Percentiles rank a stretch among this genome's conserved stretches.
phyloP scores from a whole-genome alignment of 1,140 invertebrate species.

The Teleopsis dalmanni region DNA sequence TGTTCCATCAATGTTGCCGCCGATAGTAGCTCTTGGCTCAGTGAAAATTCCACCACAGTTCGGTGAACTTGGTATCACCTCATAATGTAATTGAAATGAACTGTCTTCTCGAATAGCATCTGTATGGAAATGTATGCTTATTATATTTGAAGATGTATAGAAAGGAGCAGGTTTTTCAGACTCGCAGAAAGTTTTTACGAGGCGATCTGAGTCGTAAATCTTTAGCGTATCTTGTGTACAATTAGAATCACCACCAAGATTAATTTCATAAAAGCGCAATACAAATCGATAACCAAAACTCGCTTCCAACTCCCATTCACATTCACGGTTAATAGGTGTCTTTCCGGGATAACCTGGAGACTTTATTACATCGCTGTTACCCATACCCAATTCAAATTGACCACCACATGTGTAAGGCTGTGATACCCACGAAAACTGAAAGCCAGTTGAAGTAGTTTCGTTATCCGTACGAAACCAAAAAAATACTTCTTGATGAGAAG shows the following conservation, averaged over 20 bases:
- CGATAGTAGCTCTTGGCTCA: conserved; percentile 53
- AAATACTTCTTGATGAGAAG: conserved; percentile 62
- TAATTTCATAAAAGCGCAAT: conserved; percentile 71
- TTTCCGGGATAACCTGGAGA: conserved; percentile 76
- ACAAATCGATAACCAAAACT: conserved; percentile 64
- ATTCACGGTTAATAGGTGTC: conserved; percentile 69
- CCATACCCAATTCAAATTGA: conserved; percentile 40
- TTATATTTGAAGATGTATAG: conserved; percentile 55
- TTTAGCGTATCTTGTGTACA: background rate
- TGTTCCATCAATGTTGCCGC: conserved; percentile 43
- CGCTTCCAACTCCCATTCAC: conserved; percentile 65
- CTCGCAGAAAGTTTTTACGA: conserved; percentile 60
- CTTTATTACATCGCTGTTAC: conserved; percentile 57
- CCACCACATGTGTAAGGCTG: conserved; percentile 65
- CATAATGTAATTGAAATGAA: conserved; percentile 74
- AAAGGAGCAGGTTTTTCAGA: conserved; percentile 60
- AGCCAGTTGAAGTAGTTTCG: conserved; percentile 44
- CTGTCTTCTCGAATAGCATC: conserved; percentile 55
- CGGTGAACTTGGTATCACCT: conserved; percentile 58
- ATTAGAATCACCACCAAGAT: conserved; percentile 13
- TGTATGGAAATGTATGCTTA: conserved; percentile 69
- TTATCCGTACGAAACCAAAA: conserved; percentile 72
- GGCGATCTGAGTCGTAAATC: conserved; percentile 17
- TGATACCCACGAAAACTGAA: conserved; percentile 65
- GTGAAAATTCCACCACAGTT: conserved; percentile 75